Percentiles rank a stretch among this genome's conserved stretches.
Conservation (phyloP, 2,888 invertebrate genomes). For the Macrophya annulata region DNA sequence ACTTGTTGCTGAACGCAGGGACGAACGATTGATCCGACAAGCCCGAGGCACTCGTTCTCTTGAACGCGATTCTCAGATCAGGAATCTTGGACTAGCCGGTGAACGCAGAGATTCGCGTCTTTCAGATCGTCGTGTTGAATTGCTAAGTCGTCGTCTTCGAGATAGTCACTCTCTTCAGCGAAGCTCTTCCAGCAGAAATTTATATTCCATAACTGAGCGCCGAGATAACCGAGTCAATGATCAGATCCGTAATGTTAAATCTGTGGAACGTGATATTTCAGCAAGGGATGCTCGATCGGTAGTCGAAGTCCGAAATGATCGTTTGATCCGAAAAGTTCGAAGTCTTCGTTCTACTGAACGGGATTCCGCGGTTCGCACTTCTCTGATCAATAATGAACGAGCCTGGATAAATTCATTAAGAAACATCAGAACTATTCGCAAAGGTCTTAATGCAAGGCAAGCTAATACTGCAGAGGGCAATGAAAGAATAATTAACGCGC, state of each 20-base stretch:
- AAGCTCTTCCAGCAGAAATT: not conserved
- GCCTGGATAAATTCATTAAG: not conserved
- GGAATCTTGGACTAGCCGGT: not conserved
- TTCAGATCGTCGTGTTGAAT: not conserved
- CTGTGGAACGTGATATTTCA: constrained; percentile 6
- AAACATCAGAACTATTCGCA: not conserved
- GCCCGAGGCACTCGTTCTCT: not conserved
- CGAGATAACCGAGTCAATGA: not conserved
- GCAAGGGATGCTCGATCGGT: constrained; percentile 29
- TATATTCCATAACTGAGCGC: constrained; percentile 5
- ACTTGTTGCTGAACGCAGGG: constrained; percentile 11
- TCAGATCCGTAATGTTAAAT: constrained; percentile 13
- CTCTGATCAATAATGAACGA: not conserved
- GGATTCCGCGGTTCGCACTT: not conserved
- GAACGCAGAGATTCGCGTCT: constrained; percentile 16
- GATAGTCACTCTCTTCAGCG: not conserved
- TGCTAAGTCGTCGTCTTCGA: not conserved
- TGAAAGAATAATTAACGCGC: not conserved
- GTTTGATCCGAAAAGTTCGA: constrained; percentile 15
- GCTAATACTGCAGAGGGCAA: not conserved
- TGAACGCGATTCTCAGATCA: constrained; percentile 15
- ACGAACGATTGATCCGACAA: constrained; percentile 1
- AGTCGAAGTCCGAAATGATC: not conserved
- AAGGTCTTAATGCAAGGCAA: not conserved
- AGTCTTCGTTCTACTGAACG: constrained; percentile 22